Base-by-base conservation (phyloP, 2,113 vertebrate species). In the Thryonomys swinderianus region DNA sequence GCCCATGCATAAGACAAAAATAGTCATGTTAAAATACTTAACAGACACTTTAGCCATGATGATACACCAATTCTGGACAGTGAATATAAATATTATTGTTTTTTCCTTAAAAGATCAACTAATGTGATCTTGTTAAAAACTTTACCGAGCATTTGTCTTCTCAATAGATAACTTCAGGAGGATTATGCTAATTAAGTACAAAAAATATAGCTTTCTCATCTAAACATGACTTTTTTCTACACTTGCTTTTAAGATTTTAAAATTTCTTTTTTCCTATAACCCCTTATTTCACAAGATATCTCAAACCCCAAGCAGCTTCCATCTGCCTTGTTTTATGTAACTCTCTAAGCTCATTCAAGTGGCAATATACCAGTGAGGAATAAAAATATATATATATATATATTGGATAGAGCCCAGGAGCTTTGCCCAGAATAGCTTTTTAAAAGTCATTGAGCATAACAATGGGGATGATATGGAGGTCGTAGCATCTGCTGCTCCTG, bases 371-470 rank as follows among this genome's bases (percentile, higher is more conserved):
- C 83, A 85, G 91, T 74, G 62, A 93, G 71, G 53, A 96, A 95
- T 76, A 96, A 95, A 96, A 95, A 81, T 40, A 62, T 13, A 76
- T 73, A 59, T 93, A 51, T 10, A 80, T 37, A 81, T 73, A 59
- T 93, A n/a, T 87, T 96, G 88, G 83, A 97, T 96, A 55, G 42
- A 84, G 27, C 96, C 97, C 96, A 97, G 90, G 85, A 96, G 85
- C 85, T 96, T 64, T 3, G 14, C 95, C 45, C 95, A 96, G 95
- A 98, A 97, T 98, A 97, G 92, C 91, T 94, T 97, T 96, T 93
- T 92, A 96, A 97, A 97, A 97, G 97, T 81, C 96, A 96, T 85
- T 97, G 95, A 88, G 95, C 93, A 89, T 93, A 95, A 95, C 95
- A 94, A 93, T 96, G 96, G 88, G 97, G 66, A 91, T 95, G 93